A percentile compares a stretch with the other conserved stretches of the same genome.
phyloP scores from a whole-genome alignment of 1,140 invertebrate genomes.

The Orius insidiosus region DNA sequence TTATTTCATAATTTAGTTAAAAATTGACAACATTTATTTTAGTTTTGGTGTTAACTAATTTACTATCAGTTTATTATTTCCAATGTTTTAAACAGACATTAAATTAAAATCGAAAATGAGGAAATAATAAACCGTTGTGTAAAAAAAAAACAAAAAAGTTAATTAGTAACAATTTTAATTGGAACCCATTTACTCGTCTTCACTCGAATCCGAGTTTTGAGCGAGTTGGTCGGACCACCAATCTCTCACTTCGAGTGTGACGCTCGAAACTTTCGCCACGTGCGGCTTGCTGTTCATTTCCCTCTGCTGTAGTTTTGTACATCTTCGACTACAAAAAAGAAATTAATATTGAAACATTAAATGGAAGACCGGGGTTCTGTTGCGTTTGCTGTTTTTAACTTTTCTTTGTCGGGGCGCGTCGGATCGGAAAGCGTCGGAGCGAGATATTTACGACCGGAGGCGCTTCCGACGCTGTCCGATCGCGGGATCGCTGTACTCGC shows the following conservation, averaged over 20 bases:
- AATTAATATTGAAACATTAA: neutral
- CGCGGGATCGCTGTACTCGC: slow-evolving; percentile 38
- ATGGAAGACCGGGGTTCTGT: slow-evolving; percentile 4
- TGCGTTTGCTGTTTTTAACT: slow-evolving; percentile 37
- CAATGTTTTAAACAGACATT: no score
- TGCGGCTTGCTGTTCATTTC: neutral
- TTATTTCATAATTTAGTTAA: no score
- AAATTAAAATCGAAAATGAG: no score
- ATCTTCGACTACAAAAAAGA: neutral
- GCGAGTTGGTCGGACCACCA: slow-evolving; percentile 47
- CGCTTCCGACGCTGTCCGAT: slow-evolving; percentile 65
- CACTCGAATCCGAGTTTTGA: slow-evolving; percentile 35
- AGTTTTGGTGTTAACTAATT: no score
- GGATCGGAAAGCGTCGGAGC: slow-evolving; percentile 77
- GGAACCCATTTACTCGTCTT: slow-evolving; percentile 27
- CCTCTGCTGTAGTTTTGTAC: neutral
- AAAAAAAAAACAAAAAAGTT: no score
- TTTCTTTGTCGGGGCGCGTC: slow-evolving; percentile 55
- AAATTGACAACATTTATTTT: no score
- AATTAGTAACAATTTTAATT: no score
- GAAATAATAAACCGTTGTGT: no score
- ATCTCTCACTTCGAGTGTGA: slow-evolving; percentile 38
- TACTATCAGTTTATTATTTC: no score
- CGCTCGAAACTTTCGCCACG: slow-evolving; percentile 33
- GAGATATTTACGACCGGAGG: slow-evolving; percentile 63